Evolutionary conservation across 2,888 invertebrate species (phyloP).

Genomic region (Syrphus vitripennis): DNA sequence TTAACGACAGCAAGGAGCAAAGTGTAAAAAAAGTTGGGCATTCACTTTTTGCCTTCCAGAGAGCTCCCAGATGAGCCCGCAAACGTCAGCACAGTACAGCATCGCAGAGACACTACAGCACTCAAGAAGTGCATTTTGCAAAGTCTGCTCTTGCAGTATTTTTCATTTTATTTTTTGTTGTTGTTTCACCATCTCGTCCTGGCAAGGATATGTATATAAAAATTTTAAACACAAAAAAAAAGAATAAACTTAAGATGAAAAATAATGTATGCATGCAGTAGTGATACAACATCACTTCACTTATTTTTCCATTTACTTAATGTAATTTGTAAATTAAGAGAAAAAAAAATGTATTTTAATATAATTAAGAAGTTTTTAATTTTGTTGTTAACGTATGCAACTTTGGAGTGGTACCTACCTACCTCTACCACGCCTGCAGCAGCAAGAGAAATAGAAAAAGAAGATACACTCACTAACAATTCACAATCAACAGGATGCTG

Average conservation of each 20-base stretch:
- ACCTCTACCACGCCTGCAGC: not conserved
- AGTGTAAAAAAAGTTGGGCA: slow-evolving; percentile 17
- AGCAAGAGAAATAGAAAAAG: not conserved
- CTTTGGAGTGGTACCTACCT: too few relatives aligned
- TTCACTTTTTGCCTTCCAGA: slow-evolving; percentile 23
- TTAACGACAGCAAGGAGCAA: slow-evolving; percentile 44
- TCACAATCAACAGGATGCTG: slow-evolving; percentile 60
- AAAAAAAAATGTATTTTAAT: slow-evolving; percentile 61
- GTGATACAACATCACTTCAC: slow-evolving; percentile 63
- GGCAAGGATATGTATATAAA: slow-evolving; percentile 33
- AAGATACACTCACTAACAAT: not conserved
- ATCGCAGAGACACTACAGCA: slow-evolving; percentile 55
- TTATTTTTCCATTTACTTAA: slow-evolving; percentile 70
- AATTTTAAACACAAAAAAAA: slow-evolving; percentile 20
- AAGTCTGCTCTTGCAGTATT: slow-evolving; percentile 43
- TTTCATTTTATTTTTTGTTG: not conserved
- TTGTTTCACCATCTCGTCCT: slow-evolving; percentile 1
- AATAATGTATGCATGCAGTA: slow-evolving; percentile 54
- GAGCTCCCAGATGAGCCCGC: slow-evolving; percentile 19
- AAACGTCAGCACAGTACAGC: slow-evolving; percentile 48
- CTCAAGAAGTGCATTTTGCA: slow-evolving; percentile 66
- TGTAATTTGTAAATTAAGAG: slow-evolving; percentile 70
- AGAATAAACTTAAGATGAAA: slow-evolving; percentile 50
- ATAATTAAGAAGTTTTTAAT: slow-evolving; percentile 70
- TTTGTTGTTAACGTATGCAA: slow-evolving; percentile 59